Evolutionary conservation across 2,113 vertebrate species (phyloP).

Genomic region (Mobula birostris): DNA sequence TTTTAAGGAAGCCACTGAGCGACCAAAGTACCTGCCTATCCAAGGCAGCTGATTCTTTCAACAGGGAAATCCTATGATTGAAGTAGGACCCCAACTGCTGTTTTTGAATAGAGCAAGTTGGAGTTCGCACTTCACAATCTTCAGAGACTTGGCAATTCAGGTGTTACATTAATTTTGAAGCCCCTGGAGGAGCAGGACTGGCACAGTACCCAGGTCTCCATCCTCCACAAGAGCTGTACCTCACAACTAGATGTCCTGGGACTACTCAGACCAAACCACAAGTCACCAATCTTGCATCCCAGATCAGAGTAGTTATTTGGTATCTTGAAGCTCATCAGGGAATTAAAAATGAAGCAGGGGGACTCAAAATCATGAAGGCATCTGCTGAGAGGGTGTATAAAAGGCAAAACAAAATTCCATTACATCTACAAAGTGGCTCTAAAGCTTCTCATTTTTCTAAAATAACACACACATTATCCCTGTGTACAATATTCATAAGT

Average conservation of each 20-base stretch:
- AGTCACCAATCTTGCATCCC: neutral
- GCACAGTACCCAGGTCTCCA: too few relatives aligned
- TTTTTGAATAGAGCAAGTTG: neutral
- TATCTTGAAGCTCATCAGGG: neutral
- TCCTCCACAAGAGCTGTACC: neutral
- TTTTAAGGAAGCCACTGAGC: neutral
- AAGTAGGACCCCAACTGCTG: neutral
- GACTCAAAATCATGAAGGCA: neutral
- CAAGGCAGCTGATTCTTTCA: neutral
- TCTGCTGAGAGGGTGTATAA: neutral
- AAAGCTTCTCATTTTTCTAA: neutral
- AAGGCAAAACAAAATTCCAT: neutral
- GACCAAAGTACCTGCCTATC: neutral
- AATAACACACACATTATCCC: neutral
- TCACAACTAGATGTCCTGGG: too few relatives aligned
- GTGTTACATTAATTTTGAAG: neutral
- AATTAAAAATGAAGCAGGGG: neutral
- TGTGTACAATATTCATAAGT: neutral
- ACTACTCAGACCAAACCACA: neutral
- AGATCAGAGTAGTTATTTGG: neutral
- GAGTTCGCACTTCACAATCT: neutral
- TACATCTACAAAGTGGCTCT: neutral
- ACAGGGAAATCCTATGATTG: neutral
- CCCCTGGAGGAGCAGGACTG: neutral
- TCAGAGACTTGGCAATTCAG: neutral